phyloP scores from a whole-genome alignment of 2,797 vertebrate species.

The Melanotaenia pygmaea region DNA sequence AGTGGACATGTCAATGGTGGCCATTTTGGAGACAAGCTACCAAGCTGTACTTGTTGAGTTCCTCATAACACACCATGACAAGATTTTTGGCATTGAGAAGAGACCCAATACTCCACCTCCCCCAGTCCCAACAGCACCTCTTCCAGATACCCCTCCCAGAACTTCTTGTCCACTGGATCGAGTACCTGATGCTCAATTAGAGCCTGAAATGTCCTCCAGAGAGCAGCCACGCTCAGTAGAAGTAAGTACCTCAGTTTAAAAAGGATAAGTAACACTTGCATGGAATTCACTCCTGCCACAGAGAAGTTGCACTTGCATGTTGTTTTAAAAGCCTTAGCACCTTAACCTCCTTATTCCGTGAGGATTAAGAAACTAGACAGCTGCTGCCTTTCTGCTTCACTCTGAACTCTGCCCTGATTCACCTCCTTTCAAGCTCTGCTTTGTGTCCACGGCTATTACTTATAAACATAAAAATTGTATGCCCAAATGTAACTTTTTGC shows the following conservation, averaged over 20 bases:
- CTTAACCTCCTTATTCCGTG: constrained; percentile 50
- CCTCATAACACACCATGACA: constrained; percentile 87
- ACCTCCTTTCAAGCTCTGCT: constrained; percentile 27
- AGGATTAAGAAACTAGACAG: constrained; percentile 58
- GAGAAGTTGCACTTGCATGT: constrained; percentile 39
- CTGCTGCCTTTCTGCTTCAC: constrained; percentile 56
- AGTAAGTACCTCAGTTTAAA: constrained; percentile 68
- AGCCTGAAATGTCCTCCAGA: constrained; percentile 57
- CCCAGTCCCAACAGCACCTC: constrained; percentile 69
- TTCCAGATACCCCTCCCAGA: constrained; percentile 73
- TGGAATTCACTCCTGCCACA: constrained; percentile 5
- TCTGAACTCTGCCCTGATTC: constrained; percentile 23
- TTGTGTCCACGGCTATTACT: constrained; percentile 5
- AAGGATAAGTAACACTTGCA: constrained; percentile 15
- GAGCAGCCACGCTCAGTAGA: constrained; percentile 80
- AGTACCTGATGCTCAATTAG: constrained; percentile 30
- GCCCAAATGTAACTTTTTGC: not conserved
- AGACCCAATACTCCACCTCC: constrained; percentile 72
- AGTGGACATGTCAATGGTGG: constrained; percentile 81
- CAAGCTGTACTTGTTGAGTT: constrained; percentile 92
- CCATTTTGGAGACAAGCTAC: constrained; percentile 89
- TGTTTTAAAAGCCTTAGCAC: constrained; percentile 58
- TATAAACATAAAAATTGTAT: not conserved
- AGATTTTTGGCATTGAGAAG: constrained; percentile 81
- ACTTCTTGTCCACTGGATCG: constrained; percentile 55